Evolutionary conservation across 2,888 invertebrate genomes (phyloP), one percentile per base, ranked within the genome.

Genomic region (Coelinius sp.): DNA sequence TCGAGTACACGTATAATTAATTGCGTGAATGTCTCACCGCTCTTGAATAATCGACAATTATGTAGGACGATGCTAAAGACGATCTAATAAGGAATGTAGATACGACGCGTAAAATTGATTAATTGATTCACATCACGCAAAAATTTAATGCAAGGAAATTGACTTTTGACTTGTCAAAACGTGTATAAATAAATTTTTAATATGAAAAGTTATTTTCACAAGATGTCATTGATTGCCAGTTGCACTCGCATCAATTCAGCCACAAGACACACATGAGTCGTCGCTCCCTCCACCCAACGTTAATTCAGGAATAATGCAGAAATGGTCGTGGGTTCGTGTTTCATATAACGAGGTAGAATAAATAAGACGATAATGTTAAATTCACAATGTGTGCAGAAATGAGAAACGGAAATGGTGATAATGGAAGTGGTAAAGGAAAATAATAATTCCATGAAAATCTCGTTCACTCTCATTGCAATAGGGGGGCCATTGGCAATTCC

Each of bases 401-500:
- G 17, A 0, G 6, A 12, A 59, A 22, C 46, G 35, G 20, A 27
- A 52, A 35, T 25, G 25, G 63, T 4, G 31, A 14, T 24, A 24
- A 20, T 64, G 63, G 24, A 49, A 63, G 35, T 25, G 41, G 38
- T n/a, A 38, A 41, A 53, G 22, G 22, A 10, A 53, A 52, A 53
- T 20, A 67, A 67, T 52, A 53, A 38, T 3, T 38, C 10, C 20
- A 17, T 20, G 24, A 69, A 53, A 71, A 59, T 70, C 35, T 67
- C 38, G 59, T 46, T 46, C 12, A n/a, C 31, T 49, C 20, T 59
- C 52, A 27, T 31, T 25, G 22, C 14, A 67, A 56, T 66, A 25
- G 59, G 56, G 46, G 56, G 66, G 59, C 59, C 67, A 67, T 62
- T 71, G 71, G 66, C 66, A 67, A 71, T 71, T 71, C 52, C 67